Conservation (phyloP, 2,888 invertebrate genomes). For the Acholoe squamosa region DNA sequence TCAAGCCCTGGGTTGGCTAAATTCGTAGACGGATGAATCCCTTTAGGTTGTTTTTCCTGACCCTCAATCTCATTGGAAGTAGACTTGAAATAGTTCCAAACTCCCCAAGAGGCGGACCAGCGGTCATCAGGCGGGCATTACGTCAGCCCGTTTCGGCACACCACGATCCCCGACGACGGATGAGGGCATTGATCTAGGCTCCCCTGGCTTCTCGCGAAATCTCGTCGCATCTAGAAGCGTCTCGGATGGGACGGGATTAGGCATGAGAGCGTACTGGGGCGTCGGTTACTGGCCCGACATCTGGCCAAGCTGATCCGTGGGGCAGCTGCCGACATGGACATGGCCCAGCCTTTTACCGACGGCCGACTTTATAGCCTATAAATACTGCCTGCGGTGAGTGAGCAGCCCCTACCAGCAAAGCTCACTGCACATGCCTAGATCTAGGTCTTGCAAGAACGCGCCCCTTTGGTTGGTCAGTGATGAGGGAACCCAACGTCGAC, state of each 20-base stretch:
- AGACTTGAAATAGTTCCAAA: neutral
- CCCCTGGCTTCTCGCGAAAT: neutral
- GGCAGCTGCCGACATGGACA: neutral
- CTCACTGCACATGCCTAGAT: too few species aligned
- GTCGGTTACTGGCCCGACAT: neutral
- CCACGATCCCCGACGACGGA: constrained; percentile 26
- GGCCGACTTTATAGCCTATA: constrained; percentile 41
- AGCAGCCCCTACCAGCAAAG: neutral
- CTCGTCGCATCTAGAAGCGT: neutral
- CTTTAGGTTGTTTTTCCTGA: too few species aligned
- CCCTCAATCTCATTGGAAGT: too few species aligned
- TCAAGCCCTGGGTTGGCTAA: too few species aligned
- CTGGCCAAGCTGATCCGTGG: constrained; percentile 4
- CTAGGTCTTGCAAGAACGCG: too few species aligned
- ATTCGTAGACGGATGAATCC: too few species aligned
- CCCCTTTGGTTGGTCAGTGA: too few species aligned
- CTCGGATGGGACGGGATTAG: constrained; percentile 9
- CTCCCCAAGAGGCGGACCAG: neutral
- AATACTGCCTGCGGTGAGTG: constrained; percentile 13
- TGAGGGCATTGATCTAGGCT: constrained; percentile 43
- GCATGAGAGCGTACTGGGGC: neutral
- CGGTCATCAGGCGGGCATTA: neutral
- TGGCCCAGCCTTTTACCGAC: constrained; percentile 20
- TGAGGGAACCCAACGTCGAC: too few species aligned
- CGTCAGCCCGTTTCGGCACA: neutral